Percentiles rank a stretch among this genome's conserved stretches.
phyloP scores from a whole-genome alignment of 1,140 invertebrate genomes.

The Hormaphis cornu region DNA sequence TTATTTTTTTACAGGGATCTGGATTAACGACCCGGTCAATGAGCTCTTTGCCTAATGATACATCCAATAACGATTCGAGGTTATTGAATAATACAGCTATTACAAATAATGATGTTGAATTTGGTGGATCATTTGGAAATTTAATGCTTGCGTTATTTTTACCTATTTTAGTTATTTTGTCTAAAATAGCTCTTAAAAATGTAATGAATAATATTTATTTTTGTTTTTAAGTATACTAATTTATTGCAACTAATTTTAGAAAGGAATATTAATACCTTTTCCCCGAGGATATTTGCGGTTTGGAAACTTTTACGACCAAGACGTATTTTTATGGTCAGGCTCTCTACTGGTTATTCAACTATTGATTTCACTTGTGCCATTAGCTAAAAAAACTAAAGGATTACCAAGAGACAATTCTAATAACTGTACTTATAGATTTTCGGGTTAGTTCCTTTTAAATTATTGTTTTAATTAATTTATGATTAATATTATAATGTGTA shows the following conservation, averaged over 20 bases:
- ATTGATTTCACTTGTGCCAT: neutral
- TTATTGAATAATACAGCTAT: neutral
- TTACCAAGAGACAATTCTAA: neutral
- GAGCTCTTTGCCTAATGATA: no score
- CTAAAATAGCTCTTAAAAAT: constrained; percentile 3
- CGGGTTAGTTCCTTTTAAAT: neutral
- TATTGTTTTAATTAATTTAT: neutral
- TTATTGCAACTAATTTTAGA: neutral
- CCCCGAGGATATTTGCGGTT: constrained; percentile 8
- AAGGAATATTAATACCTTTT: constrained; percentile 20
- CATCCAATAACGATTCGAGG: neutral
- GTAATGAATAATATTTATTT: neutral
- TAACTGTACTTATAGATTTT: neutral
- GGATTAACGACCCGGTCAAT: no score
- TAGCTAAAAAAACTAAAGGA: neutral
- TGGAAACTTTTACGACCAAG: constrained; percentile 10
- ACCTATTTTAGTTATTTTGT: neutral
- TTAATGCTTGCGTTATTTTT: neutral
- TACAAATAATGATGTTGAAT: neutral
- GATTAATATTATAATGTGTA: neutral
- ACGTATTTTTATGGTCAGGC: neutral
- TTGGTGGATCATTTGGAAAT: neutral
- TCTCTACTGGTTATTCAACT: neutral
- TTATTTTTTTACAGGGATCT: no score
- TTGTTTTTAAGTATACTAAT: neutral